Conservation (phyloP, 2,797 vertebrate species). For the Myotis pilosus region DNA sequence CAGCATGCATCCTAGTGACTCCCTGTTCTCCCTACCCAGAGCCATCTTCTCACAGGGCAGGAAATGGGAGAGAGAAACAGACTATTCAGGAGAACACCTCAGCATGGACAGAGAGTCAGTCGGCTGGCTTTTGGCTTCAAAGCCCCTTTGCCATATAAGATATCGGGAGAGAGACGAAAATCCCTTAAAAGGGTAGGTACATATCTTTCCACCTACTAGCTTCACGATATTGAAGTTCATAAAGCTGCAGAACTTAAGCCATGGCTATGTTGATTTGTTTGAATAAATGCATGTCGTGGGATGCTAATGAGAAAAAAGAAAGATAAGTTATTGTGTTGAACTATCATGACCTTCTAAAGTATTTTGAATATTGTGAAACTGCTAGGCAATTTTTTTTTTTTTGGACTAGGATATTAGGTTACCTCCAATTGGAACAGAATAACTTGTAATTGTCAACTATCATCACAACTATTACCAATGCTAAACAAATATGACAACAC, state of each 20-base stretch:
- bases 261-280: not conserved
- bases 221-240: not conserved
- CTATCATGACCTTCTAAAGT: not conserved
- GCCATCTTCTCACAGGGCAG: not conserved
- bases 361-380: conserved; percentile 6
- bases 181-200: not conserved
- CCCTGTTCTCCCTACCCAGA: not conserved
- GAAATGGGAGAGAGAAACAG: not conserved
- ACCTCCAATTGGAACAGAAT: not conserved
- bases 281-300: not conserved
- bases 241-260: not conserved
- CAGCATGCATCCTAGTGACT: not conserved
- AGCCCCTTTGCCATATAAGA: not conserved
- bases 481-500: not conserved
- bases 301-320: not conserved
- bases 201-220: not conserved
- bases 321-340: not conserved
- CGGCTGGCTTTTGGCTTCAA: not conserved
- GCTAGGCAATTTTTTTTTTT: not conserved
- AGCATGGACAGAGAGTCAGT: not conserved
- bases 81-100: not conserved
- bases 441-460: not conserved
- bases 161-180: not conserved
- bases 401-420: not conserved
- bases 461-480: not conserved